Percentiles rank a stretch among this genome's conserved stretches.
Conservation (phyloP, 2,113 vertebrate species). For the Scomber scombrus region DNA sequence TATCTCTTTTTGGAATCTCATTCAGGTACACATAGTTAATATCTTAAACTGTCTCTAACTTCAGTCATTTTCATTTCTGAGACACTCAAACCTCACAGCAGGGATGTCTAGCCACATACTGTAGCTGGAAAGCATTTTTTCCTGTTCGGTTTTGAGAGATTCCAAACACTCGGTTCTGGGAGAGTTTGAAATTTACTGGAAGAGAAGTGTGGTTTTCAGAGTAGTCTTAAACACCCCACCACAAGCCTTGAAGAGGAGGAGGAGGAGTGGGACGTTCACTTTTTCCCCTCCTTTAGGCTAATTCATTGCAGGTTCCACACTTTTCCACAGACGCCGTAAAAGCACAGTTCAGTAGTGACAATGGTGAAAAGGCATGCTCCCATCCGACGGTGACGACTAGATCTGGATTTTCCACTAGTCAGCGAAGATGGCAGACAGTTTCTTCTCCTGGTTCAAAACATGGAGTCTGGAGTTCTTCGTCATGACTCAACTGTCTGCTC, state of each 20-base stretch:
- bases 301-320: conserved; percentile 73
- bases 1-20: conserved; percentile 11
- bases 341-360: conserved; percentile 60
- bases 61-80: neutral
- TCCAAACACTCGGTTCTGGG: conserved; percentile 43
- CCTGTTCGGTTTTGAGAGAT: conserved; percentile 37
- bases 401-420: conserved; percentile 80
- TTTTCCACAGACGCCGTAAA: conserved; percentile 76
- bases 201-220: conserved; percentile 66
- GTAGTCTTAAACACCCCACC: conserved; percentile 51
- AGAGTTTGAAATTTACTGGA: conserved; percentile 67
- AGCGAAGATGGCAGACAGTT: conserved; percentile 52
- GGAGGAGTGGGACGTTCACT: conserved; percentile 52
- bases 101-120: conserved; percentile 18
- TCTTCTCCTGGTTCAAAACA: conserved; percentile 65
- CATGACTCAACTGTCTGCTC: conserved; percentile 65
- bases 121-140: conserved; percentile 32
- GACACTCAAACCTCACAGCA: conserved; percentile 4
- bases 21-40: neutral
- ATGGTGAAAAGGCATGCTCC: conserved; percentile 52
- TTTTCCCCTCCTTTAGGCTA: conserved; percentile 72
- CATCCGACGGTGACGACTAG: conserved; percentile 50
- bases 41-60: conserved; percentile 1
- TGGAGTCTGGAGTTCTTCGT: conserved; percentile 54
- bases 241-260: conserved; percentile 40